Percentiles rank a stretch among this genome's conserved stretches.
These are phyloP conservation scores for Oryzias woworae DNA, from an alignment of 2,113 vertebrate species.

Conservation along the genomic window DNA sequence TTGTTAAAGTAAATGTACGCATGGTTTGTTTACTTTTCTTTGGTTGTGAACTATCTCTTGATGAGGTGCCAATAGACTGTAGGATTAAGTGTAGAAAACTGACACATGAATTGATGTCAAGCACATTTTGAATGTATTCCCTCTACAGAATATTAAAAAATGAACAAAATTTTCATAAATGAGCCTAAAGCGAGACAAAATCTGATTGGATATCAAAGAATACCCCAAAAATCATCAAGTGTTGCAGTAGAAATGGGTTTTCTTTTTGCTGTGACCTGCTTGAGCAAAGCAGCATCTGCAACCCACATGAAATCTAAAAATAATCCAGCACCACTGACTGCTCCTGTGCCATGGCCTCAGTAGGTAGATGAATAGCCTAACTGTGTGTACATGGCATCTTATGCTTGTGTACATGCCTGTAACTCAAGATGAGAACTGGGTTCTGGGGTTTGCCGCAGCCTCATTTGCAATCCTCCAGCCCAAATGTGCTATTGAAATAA, in stretches of 20 bases:
- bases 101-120: neutral
- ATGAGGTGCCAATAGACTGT: too few species aligned
- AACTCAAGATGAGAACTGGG: slow-evolving; percentile 17
- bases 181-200: neutral
- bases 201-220: slow-evolving; percentile 8
- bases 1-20: too few species aligned
- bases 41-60: too few species aligned
- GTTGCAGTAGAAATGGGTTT: slow-evolving; percentile 35
- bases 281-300: slow-evolving; percentile 67
- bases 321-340: slow-evolving; percentile 67
- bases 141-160: too few species aligned
- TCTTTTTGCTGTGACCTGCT: slow-evolving; percentile 61
- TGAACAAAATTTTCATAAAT: neutral
- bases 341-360: slow-evolving; percentile 53
- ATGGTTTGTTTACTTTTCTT: too few species aligned
- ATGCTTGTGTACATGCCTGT: slow-evolving; percentile 14
- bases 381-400: slow-evolving; percentile 13
- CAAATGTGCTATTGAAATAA: slow-evolving; percentile 16
- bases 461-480: slow-evolving; percentile 6
- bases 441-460: slow-evolving; percentile 7
- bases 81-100: neutral
- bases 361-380: slow-evolving; percentile 47
- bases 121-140: too few species aligned
- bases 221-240: slow-evolving; percentile 15
- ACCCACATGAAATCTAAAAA: slow-evolving; percentile 74